Percentiles rank a stretch among this genome's conserved stretches.
These are phyloP conservation scores for Yponomeuta sedellus DNA, from an alignment of 2,888 invertebrate genomes.

Conservation along the genomic window DNA sequence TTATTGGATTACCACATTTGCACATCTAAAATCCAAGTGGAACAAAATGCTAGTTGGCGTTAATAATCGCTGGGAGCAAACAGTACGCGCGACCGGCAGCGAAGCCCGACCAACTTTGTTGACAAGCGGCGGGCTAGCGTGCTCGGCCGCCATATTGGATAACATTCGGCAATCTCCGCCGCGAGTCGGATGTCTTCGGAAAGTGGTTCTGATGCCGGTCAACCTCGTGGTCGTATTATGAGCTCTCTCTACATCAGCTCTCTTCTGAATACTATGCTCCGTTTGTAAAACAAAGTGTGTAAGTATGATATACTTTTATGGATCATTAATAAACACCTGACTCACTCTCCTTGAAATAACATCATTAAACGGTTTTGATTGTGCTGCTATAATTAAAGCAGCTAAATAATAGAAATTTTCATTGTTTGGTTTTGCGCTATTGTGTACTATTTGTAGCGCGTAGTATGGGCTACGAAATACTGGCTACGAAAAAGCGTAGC, in stretches of 20 bases:
- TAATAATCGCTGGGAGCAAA: slow-evolving; percentile 18
- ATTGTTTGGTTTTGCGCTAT: neutral
- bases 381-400: neutral
- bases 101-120: slow-evolving; percentile 62
- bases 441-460: neutral
- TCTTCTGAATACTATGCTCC: neutral
- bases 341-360: neutral
- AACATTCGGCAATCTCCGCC: slow-evolving; percentile 54
- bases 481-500: slow-evolving; percentile 1
- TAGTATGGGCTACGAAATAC: neutral
- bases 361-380: neutral
- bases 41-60: slow-evolving; percentile 5
- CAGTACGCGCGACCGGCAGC: slow-evolving; percentile 45
- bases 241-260: neutral
- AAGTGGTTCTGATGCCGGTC: slow-evolving; percentile 1
- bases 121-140: slow-evolving; percentile 47
- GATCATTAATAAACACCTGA: neutral
- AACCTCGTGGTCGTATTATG: slow-evolving; percentile 7
- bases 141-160: slow-evolving; percentile 45
- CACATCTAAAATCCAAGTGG: slow-evolving; percentile 7
- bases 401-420: neutral
- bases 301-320: neutral
- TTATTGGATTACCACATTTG: neutral
- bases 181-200: slow-evolving; percentile 33
- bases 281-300: neutral